A percentile compares a stretch with the other conserved stretches of the same genome.
phyloP scores from a whole-genome alignment of 2,888 invertebrate genomes.

The Synanthedon myopaeformis region DNA sequence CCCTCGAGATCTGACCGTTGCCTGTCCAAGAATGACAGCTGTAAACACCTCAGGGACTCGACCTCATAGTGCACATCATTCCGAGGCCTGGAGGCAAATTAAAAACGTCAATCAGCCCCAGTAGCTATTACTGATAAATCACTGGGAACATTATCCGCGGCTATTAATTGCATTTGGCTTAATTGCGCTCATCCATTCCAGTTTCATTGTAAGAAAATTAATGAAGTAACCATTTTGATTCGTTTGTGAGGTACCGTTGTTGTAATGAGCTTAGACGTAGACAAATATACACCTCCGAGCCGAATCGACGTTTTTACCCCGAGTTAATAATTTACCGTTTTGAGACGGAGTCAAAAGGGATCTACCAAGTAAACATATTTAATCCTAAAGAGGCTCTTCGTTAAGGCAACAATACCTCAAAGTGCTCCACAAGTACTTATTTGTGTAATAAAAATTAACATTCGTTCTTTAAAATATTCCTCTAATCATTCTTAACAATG shows the following conservation, averaged over 20 bases:
- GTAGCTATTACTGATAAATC: slow-evolving; percentile 57
- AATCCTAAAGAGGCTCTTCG: slow-evolving; percentile 20
- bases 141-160: slow-evolving; percentile 45
- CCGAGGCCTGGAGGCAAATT: slow-evolving; percentile 31
- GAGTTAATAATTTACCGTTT: not conserved
- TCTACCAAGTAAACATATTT: not conserved
- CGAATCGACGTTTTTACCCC: not conserved
- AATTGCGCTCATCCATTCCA: slow-evolving; percentile 51
- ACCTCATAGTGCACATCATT: slow-evolving; percentile 12
- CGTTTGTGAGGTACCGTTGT: not conserved
- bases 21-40: slow-evolving; percentile 27
- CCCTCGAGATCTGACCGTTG: slow-evolving; percentile 24
- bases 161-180: slow-evolving; percentile 48
- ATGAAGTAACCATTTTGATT: slow-evolving; percentile 5
- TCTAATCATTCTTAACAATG: slow-evolving; percentile 62
- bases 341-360: not conserved
- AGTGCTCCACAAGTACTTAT: slow-evolving; percentile 37
- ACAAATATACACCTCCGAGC: not conserved
- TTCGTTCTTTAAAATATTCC: slow-evolving; percentile 55
- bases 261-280: not conserved
- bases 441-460: slow-evolving; percentile 62
- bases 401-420: slow-evolving; percentile 29
- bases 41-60: slow-evolving; percentile 20
- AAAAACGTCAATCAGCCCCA: slow-evolving; percentile 61
- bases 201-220: slow-evolving; percentile 41